phyloP scores from a whole-genome alignment of 2,113 vertebrate species.

The Phalacrocorax carbo region DNA sequence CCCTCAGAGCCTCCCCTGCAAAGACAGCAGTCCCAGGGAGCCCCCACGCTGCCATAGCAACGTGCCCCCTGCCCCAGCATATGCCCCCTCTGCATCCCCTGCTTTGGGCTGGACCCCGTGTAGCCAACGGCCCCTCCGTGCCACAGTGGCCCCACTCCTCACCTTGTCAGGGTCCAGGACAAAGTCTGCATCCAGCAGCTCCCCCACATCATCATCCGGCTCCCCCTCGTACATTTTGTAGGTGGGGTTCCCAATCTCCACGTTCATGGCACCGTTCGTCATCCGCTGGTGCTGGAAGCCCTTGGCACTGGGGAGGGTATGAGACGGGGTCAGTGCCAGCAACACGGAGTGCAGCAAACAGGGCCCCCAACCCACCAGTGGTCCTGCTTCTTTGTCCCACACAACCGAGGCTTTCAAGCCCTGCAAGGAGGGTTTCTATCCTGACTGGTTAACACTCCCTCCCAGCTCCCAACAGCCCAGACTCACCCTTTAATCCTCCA shows the following conservation, averaged over 20 bases:
- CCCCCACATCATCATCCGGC: conserved; percentile 89
- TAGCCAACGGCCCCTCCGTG: fast-evolving
- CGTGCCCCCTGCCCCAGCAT: fast-evolving
- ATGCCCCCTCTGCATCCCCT: neutral
- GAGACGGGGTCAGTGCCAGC: neutral
- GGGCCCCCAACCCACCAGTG: fast-evolving
- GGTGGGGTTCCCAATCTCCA: conserved; percentile 96
- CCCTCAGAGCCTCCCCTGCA: neutral
- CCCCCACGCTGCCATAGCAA: fast-evolving
- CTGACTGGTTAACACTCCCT: neutral
- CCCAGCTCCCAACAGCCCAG: fast-evolving
- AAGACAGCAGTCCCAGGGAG: neutral
- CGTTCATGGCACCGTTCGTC: conserved; percentile 96
- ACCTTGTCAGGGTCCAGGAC: conserved; percentile 95
- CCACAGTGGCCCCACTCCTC: neutral
- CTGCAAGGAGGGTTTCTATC: fast-evolving
- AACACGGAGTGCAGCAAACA: fast-evolving
- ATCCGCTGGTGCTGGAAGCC: conserved; percentile 97
- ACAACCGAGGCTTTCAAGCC: neutral
- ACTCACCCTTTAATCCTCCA: conserved; percentile 91
- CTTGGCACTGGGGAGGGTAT: conserved; percentile 81
- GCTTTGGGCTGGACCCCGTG: fast-evolving
- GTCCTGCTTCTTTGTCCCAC: neutral
- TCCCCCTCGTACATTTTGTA: conserved; percentile 98
- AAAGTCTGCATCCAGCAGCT: conserved; percentile 93